Evolutionary conservation across 2,888 invertebrate species (phyloP).

Genomic region (Thereva nobilitata): DNA sequence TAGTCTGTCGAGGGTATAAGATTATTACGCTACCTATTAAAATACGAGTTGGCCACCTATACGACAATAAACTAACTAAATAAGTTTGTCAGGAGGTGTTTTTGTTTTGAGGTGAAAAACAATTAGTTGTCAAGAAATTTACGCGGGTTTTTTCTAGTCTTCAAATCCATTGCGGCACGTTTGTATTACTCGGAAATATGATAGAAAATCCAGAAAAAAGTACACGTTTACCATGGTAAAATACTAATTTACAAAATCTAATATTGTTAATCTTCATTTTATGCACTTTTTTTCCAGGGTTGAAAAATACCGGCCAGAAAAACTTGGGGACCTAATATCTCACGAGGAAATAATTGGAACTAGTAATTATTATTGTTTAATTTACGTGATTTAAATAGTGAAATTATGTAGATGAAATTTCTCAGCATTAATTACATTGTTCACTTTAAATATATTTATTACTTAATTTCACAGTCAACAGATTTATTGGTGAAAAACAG

Average conservation of each 20-base stretch:
- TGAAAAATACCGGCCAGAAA: slow-evolving; percentile 95
- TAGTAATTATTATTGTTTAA: slow-evolving; percentile 64
- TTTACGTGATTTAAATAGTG: neutral
- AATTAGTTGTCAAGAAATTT: no score
- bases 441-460: slow-evolving; percentile 1
- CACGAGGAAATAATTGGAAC: slow-evolving; percentile 96
- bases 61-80: no score
- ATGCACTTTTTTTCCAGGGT: slow-evolving; percentile 69
- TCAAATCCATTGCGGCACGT: no score
- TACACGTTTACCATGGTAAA: slow-evolving; percentile 64
- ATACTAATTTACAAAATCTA: slow-evolving; percentile 38
- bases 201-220: slow-evolving; percentile 3
- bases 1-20: no score
- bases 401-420: neutral
- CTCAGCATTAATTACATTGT: neutral
- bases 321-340: slow-evolving; percentile 90
- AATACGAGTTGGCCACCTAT: no score
- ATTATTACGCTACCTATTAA: no score
- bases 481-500: slow-evolving; percentile 88
- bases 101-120: no score
- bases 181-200: neutral
- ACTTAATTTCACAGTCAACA: slow-evolving; percentile 66
- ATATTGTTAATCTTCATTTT: neutral
- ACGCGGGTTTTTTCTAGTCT: no score
- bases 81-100: no score